A percentile compares a stretch with the other conserved stretches of the same genome.
Conservation (phyloP, 1,140 invertebrate species). For the Scaptomyza pallida region DNA sequence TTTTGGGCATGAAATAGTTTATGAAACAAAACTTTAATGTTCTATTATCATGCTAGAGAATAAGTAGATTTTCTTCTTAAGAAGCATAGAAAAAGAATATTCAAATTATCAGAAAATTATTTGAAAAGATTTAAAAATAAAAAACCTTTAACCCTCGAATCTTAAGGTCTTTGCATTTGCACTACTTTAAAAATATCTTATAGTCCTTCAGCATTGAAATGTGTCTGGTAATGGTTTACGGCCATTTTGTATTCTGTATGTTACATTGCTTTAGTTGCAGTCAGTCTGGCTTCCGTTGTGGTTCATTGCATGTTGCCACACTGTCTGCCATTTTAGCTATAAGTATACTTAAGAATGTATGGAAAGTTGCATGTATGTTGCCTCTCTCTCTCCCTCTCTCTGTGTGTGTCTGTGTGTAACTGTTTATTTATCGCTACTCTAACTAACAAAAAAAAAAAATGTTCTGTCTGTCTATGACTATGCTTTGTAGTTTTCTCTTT, state of each 20-base stretch:
- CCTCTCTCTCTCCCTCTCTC: too few species aligned
- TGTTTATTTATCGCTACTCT: slow-evolving; percentile 66
- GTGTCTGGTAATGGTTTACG: background rate
- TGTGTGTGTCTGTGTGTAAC: slow-evolving; percentile 32
- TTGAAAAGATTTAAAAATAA: too few species aligned
- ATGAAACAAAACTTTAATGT: too few species aligned
- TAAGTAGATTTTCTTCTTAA: too few species aligned
- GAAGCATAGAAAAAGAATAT: too few species aligned
- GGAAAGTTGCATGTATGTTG: slow-evolving; percentile 3
- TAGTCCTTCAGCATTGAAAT: background rate
- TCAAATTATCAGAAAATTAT: too few species aligned
- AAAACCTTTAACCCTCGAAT: too few species aligned
- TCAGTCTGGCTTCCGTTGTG: slow-evolving; percentile 46
- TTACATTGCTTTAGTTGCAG: slow-evolving; percentile 1
- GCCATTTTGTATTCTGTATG: slow-evolving; percentile 12
- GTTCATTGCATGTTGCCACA: slow-evolving; percentile 78
- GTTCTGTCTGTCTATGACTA: slow-evolving; percentile 49
- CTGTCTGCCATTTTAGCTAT: slow-evolving; percentile 71
- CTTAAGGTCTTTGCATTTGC: too few species aligned
- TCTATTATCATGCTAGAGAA: too few species aligned
- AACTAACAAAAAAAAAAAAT: slow-evolving; percentile 41
- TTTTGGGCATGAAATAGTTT: too few species aligned
- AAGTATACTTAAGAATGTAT: slow-evolving; percentile 59
- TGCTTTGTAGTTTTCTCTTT: slow-evolving; percentile 13
- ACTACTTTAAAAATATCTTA: background rate